Percentiles rank a stretch among this genome's conserved stretches.
Conservation (phyloP, 2,797 vertebrate genomes). For the Kryptopterus vitreolus region DNA sequence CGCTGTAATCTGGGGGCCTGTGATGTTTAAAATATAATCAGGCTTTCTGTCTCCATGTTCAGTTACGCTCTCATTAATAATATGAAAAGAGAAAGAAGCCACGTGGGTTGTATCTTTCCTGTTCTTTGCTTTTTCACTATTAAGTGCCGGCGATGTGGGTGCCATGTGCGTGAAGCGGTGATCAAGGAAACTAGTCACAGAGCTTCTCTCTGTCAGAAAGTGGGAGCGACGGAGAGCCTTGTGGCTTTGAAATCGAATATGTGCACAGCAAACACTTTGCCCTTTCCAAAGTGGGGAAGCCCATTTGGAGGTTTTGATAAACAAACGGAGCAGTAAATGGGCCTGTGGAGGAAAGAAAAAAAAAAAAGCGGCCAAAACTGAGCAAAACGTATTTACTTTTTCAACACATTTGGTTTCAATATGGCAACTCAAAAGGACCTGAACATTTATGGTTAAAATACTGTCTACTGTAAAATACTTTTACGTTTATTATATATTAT, state of each 20-base stretch:
- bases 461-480: no score
- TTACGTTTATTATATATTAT: no score
- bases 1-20: slow-evolving; percentile 5
- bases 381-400: slow-evolving; percentile 47
- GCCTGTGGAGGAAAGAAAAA: no score
- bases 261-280: slow-evolving; percentile 61
- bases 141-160: slow-evolving; percentile 32
- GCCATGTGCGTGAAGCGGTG: slow-evolving; percentile 47
- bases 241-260: slow-evolving; percentile 67
- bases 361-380: slow-evolving; percentile 56
- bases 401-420: slow-evolving; percentile 38
- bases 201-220: slow-evolving; percentile 62
- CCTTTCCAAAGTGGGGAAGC: slow-evolving; percentile 64
- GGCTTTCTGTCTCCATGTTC: slow-evolving; percentile 8
- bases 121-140: slow-evolving; percentile 35
- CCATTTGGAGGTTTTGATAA: slow-evolving; percentile 63
- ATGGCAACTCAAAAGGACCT: slow-evolving; percentile 35
- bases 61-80: slow-evolving; percentile 51
- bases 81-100: slow-evolving; percentile 37
- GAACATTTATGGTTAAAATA: slow-evolving; percentile 19
- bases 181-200: slow-evolving; percentile 63
- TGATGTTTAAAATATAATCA: slow-evolving; percentile 27
- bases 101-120: slow-evolving; percentile 28
- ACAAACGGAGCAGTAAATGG: slow-evolving; percentile 60
- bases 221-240: slow-evolving; percentile 39